Percentiles rank a stretch among this genome's conserved stretches.
Conservation (phyloP, 1,140 invertebrate species). For the Drosophila simulans region DNA sequence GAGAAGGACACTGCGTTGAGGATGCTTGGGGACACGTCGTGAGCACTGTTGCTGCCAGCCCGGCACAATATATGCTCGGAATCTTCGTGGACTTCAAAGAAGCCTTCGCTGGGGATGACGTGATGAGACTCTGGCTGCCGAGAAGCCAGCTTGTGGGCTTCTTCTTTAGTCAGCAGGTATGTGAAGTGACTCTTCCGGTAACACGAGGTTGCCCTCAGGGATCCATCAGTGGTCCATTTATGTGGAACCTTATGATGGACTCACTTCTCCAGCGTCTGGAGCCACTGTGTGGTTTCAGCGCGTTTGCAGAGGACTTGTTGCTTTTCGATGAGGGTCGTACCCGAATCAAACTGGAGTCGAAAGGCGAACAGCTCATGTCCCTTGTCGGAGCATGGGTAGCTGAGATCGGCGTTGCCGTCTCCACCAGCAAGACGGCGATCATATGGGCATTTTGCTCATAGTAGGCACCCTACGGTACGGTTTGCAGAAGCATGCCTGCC, state of each 20-base stretch:
- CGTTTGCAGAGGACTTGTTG: neutral
- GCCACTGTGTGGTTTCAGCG: neutral
- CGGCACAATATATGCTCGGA: no score
- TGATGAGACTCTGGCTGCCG: neutral
- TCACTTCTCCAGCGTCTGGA: conserved; percentile 6
- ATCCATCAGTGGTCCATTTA: conserved; percentile 20
- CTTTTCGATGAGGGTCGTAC: neutral
- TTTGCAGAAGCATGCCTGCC: neutral
- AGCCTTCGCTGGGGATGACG: no score
- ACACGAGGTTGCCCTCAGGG: conserved; percentile 18
- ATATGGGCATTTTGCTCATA: neutral
- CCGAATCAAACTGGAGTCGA: neutral
- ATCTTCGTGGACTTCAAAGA: no score
- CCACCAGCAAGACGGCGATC: neutral
- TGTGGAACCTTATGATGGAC: conserved; percentile 23
- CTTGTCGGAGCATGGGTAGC: neutral
- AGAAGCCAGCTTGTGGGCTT: conserved; percentile 6
- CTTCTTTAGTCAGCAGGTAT: conserved; percentile 3
- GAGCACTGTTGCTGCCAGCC: no score
- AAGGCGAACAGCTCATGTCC: neutral
- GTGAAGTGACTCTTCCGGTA: conserved; percentile 4
- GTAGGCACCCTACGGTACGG: neutral
- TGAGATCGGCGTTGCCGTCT: neutral
- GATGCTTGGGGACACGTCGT: no score
- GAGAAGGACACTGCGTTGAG: no score